Percentiles rank a stretch among this genome's conserved stretches.
phyloP scores from a whole-genome alignment of 2,113 vertebrate species.

The Stomatorhinus ivindoensis region DNA sequence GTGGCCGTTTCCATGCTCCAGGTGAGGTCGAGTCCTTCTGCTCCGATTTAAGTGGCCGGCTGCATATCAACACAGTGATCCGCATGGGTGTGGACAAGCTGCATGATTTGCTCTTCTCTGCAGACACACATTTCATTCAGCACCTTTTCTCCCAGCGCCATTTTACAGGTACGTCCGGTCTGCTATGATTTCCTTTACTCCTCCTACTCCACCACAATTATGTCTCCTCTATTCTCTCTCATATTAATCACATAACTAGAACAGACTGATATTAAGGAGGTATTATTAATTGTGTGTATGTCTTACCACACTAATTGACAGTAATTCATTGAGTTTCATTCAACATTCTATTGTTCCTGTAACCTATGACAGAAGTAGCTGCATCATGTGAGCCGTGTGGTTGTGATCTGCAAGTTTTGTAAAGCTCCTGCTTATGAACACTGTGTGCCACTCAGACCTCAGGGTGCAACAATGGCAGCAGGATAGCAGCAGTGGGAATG shows the following conservation, averaged over 20 bases:
- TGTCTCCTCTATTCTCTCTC: not conserved
- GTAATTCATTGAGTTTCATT: not conserved
- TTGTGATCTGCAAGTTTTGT: not conserved
- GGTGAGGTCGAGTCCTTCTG: conserved; percentile 75
- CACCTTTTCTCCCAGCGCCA: conserved; percentile 74
- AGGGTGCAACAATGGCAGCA: conserved; percentile 73
- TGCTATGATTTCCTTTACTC: not conserved
- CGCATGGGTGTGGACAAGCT: conserved; percentile 73
- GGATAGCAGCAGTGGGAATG: conserved; percentile 67
- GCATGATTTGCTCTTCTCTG: conserved; percentile 77
- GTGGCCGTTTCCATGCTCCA: conserved; percentile 20
- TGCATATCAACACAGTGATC: conserved; percentile 70
- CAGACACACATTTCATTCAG: conserved; percentile 73
- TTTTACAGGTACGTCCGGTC: conserved; percentile 66
- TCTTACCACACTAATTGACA: not conserved
- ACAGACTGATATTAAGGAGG: not conserved
- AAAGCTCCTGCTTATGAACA: not conserved
- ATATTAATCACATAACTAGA: not conserved
- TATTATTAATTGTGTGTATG: not conserved
- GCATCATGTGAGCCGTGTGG: no score
- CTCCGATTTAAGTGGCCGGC: conserved; percentile 63
- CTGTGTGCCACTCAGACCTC: conserved; percentile 55
- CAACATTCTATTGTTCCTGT: not conserved
- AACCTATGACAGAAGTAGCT: not conserved
- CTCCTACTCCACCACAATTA: not conserved